Evolutionary conservation across 2,888 invertebrate species (phyloP), one percentile per base, ranked within the genome.

Genomic region (Drosophila yooni): DNA sequence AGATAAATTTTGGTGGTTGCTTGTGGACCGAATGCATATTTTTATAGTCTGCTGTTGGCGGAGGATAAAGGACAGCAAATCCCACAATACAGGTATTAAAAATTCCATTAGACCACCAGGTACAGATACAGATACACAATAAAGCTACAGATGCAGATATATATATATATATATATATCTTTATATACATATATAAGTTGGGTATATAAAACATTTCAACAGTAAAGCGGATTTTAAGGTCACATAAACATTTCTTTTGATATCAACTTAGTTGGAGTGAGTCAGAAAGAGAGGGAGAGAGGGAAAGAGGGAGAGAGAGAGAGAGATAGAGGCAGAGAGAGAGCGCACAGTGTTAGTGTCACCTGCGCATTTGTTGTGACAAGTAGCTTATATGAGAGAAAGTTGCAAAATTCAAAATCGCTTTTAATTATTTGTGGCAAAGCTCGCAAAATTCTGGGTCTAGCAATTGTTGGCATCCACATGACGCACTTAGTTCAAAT

Each of bases 401-500:
- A 15, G 15, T 18, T 29, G 53, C 48, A 33, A 21, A 54, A 54
- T 8, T 25, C 2, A n/a, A 69, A 69, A 40, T 29, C n/a, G 25
- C n/a, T n/a, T 51, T 57, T 43, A 36, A 69, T 36, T 69, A 58
- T 68, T 70, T 60, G 46, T 57, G 27, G 57, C 29, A 52, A 33
- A 33, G 40, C 63, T 60, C 57, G 63, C 43, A 38, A n/a, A 27
- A 25, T 40, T 51, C 53, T 52, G 54, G 50, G 58, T 61, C 53
- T 64, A 64, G 57, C 40, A 40, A 27, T 60, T 18, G 27, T 27
- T 27, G 33, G 27, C 38, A 46, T 6, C 36, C 52, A 33, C 29
- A 50, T 50, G 52, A 40, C 78, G 61, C 34, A 50, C 73, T 51
- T 50, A 34, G 74, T 63, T 73, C 18, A 67, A 63, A 72, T 56